Evolutionary conservation across 2,113 vertebrate genomes (phyloP), one percentile per base, ranked within the genome.

Genomic region (Phylloscopus whistleri): DNA sequence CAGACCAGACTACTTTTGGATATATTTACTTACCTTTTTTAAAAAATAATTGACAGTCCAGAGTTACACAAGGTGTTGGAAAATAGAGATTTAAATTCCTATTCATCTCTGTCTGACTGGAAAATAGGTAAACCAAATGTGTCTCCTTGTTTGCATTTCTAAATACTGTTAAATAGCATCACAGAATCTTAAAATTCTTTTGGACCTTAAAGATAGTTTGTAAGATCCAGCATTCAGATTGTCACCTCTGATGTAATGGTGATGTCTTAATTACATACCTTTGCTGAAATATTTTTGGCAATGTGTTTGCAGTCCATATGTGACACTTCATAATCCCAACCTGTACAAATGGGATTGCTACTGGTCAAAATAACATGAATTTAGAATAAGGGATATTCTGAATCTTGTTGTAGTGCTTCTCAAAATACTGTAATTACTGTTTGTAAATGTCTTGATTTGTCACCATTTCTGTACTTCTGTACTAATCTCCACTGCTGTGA

Each of bases 71-170:
- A 1, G 16, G 13, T 39, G 1, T 82, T 46, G 44, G 72, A 78
- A 10, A 70, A 75, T 52, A 15, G n/a, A 58, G 2, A 56, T 79
- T 72, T 83, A 18, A 15, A 43, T 13, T 66, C 15, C 19, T 62
- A 0, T 55, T 77, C 26, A 41, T 86, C 30, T 67, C 13, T 2
- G 1, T 52, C 7, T 67, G 2, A 39, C 11, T 55, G 14, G 12
- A 74, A 77, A 67, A n/a, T 6, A 46, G 6, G 10, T 46, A 85
- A 92, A 78, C 3, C 1, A 41, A 75, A 70, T 27, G 4, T 24
- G 3, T 60, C 7, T 66, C 22, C 7, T 77, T 11, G 58, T 76
- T 90, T 27, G 12, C 4, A 11, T 52, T 72, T 86, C 41, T 88
- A 37, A 90, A 62, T 60, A 24, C 37, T 52, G 11, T 82, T 87